Evolutionary conservation across 2,888 invertebrate species (phyloP).

Genomic region (Hipparchia sbordonii): DNA sequence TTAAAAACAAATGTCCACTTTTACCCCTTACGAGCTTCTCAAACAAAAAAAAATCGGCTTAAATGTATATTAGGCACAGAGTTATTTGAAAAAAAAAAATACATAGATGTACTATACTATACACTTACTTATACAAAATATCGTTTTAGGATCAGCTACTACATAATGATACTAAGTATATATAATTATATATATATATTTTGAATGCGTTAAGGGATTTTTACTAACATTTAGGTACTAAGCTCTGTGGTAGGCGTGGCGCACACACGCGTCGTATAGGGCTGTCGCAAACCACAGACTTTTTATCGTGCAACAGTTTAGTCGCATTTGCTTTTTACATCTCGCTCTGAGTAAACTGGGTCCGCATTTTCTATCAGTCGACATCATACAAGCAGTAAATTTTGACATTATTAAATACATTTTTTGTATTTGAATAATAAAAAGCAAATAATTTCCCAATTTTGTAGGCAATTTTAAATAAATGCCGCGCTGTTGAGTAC

Average conservation of each 20-base stretch:
- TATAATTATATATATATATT: constrained; percentile 77
- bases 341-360: neutral
- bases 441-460: no score
- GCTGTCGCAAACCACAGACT: neutral
- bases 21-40: constrained; percentile 75
- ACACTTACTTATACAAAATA: constrained; percentile 73
- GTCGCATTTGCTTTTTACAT: neutral
- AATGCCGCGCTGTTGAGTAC: no score
- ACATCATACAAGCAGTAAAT: neutral
- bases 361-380: neutral
- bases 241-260: constrained; percentile 61
- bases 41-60: constrained; percentile 71
- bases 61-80: constrained; percentile 81
- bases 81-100: constrained; percentile 62
- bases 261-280: constrained; percentile 6
- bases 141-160: constrained; percentile 73
- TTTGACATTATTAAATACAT: no score
- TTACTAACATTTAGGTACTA: constrained; percentile 80
- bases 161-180: constrained; percentile 49
- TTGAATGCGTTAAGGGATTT: constrained; percentile 81
- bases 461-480: no score
- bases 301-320: constrained; percentile 3
- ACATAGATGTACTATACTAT: constrained; percentile 74
- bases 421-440: no score
- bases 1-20: constrained; percentile 58